These are phyloP conservation scores for Eupristina koningsbergeri DNA, from an alignment of 1,140 invertebrate species.

Conservation along the genomic window DNA sequence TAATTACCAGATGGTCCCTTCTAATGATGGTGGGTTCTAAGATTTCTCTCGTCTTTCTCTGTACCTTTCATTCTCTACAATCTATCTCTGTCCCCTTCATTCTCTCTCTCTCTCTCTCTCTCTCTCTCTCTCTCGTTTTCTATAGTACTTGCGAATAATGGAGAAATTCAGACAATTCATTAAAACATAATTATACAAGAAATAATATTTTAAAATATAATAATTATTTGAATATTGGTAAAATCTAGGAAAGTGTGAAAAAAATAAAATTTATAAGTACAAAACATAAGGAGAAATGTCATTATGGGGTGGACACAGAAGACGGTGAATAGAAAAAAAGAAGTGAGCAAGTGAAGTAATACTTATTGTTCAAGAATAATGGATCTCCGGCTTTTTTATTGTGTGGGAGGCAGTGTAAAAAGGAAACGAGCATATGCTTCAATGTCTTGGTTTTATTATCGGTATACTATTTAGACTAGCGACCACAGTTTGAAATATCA, in stretches of 20 bases:
- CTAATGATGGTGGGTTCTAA: too few species aligned
- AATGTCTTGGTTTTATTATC: slow-evolving; percentile 50
- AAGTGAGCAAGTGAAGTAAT: slow-evolving; percentile 25
- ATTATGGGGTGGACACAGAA: not conserved
- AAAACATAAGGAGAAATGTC: not conserved
- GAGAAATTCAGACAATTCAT: too few species aligned
- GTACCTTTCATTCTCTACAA: too few species aligned
- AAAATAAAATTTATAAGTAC: slow-evolving; percentile 2
- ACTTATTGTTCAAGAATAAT: slow-evolving; percentile 49
- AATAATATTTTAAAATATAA: too few species aligned
- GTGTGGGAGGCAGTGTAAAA: slow-evolving; percentile 12
- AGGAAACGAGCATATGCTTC: slow-evolving; percentile 45
- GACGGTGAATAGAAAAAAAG: not conserved
- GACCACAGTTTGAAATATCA: slow-evolving; percentile 36
- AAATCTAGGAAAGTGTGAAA: not conserved
- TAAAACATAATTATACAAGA: too few species aligned
- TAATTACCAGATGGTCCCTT: too few species aligned
- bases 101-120: too few species aligned
- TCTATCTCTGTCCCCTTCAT: too few species aligned
- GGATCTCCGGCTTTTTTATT: slow-evolving; percentile 42
- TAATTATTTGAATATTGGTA: not conserved
- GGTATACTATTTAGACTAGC: slow-evolving; percentile 18
- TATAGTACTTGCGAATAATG: too few species aligned
- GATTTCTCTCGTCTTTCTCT: too few species aligned
- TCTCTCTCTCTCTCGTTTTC: too few species aligned